Evolutionary conservation across 2,797 vertebrate genomes (phyloP).

Genomic region (Pangasius djambal): DNA sequence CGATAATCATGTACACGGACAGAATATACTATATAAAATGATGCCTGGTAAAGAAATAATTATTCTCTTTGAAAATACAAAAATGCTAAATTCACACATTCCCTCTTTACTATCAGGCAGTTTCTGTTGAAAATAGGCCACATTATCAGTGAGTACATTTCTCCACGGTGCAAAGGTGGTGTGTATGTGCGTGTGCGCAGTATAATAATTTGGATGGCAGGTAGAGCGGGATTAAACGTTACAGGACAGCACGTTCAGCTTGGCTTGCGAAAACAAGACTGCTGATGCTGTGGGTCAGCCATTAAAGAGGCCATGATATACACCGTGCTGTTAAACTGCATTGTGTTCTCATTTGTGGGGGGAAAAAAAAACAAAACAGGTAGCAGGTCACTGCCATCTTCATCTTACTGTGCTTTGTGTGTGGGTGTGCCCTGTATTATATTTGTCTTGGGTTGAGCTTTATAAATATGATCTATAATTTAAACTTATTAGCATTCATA

Average conservation of each 20-base stretch:
- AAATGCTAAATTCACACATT: neutral
- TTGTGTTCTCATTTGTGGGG: neutral
- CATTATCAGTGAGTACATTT: neutral
- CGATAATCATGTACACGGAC: too few species aligned
- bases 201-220: conserved; percentile 24
- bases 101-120: neutral
- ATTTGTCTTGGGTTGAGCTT: neutral
- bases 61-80: neutral
- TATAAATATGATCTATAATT: neutral
- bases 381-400: neutral
- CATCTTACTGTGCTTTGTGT: neutral
- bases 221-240: conserved; percentile 43
- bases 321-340: neutral
- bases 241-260: conserved; percentile 51
- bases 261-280: conserved; percentile 47
- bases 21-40: neutral
- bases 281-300: conserved; percentile 16
- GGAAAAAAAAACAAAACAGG: neutral
- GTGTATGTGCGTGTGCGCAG: neutral
- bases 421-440: neutral
- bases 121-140: neutral
- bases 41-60: neutral
- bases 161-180: too few species aligned
- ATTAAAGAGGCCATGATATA: conserved; percentile 1
- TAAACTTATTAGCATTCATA: neutral